Evolutionary conservation across 2,113 vertebrate genomes (phyloP), one percentile per base, ranked within the genome.

Genomic region (Fulmarus glacialis): DNA sequence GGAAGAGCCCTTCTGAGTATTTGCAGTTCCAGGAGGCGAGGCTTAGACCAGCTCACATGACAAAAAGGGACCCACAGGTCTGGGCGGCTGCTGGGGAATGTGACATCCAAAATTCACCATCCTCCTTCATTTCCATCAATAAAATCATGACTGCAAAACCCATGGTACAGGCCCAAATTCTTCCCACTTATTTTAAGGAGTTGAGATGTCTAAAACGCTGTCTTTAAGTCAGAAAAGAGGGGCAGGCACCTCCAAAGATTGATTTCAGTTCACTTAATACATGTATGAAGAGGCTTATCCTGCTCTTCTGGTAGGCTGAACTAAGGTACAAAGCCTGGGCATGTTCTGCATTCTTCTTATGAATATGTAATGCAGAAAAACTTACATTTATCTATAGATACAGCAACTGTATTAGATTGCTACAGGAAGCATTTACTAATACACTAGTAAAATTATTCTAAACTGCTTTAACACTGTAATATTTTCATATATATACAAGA

Each of bases 201-300:
- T 11, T 91, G 15, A 68, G 15, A 20, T 56, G 2, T 45, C 29
- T 18, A 56, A 68, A 75, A 38, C 0, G 0, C 7, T 53, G 10
- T 8, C 15, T 79, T 74, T 59, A 34, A 30, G 11, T 53, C 38
- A 67, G 36, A 67, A 82, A 24, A 62, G 26, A 52, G 22, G 63
- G 14, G 15, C 19, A 67, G 12, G 8, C 27, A 60, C 15, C 1
- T 56, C 36, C 18, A 43, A 86, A 88, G 30, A 22, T 16, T 1
- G 0, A 72, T 87, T 87, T 80, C 29, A 36, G 8, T 77, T 91
- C 36, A 17, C 6, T 89, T 71, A 55, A 63, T 11, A 11, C 26
- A n/a, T 17, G 5, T 34, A 50, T 52, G 20, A 73, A 60, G 14
- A 47, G 45, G 3, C 4, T 87, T 40, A 43, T 17, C 9, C 22